Evolutionary conservation across 2,113 vertebrate species (phyloP).

Genomic region (Chaetorhynchus papuensis): DNA sequence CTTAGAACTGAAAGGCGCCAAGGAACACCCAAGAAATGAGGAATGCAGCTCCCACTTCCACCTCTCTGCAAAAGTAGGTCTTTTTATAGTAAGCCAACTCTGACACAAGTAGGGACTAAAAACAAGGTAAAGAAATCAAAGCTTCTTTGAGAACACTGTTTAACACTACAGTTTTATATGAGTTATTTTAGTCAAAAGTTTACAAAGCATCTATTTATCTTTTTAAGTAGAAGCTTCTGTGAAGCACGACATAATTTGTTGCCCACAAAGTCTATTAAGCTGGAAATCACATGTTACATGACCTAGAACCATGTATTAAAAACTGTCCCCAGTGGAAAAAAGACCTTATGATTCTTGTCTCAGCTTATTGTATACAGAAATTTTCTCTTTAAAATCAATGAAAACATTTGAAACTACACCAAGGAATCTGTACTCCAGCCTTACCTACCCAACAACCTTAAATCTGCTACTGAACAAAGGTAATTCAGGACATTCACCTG

Average conservation of each 20-base stretch:
- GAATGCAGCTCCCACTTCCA: neutral
- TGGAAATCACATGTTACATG: constrained; percentile 8
- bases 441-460: neutral
- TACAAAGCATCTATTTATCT: constrained; percentile 52
- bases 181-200: constrained; percentile 51
- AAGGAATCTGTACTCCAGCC: neutral
- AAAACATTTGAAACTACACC: neutral
- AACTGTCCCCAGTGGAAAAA: neutral
- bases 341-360: neutral
- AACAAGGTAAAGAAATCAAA: constrained; percentile 41
- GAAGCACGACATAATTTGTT: neutral
- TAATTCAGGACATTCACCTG: constrained; percentile 75
- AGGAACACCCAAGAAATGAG: neutral
- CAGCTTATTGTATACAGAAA: neutral
- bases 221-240: neutral
- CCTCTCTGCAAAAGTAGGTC: neutral
- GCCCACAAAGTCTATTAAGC: neutral
- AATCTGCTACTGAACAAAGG: neutral
- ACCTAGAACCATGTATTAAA: neutral
- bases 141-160: constrained; percentile 36
- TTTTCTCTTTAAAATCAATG: neutral
- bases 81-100: constrained; percentile 34
- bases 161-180: neutral
- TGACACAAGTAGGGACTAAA: neutral
- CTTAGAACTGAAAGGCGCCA: neutral